Base-by-base conservation (phyloP, 1,140 invertebrate species). In the Mycetomoellerius zeteki region DNA sequence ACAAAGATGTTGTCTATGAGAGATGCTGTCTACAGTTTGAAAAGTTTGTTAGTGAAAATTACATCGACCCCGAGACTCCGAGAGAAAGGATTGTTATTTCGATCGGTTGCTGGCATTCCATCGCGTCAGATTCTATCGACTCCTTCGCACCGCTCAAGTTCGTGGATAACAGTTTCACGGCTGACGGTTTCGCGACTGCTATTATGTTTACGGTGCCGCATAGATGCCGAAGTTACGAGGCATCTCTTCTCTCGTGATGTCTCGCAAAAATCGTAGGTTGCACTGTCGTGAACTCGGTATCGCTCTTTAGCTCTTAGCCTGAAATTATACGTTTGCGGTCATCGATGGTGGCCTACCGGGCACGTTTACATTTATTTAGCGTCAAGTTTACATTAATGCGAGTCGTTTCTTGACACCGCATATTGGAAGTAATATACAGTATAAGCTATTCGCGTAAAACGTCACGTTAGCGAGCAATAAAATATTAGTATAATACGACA, bases 141-240 rank as follows among this genome's bases (percentile, higher is more conserved):
- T 87, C 86, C 43, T 58, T 80, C 75, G 21, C 62, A 47, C 64
- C 54, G n/a, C 43, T n/a, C 33, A 47, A 67, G 27, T 62, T 58
- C 52, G 58, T 81, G 86, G 27, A 67, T 84, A 76, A 86, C 67
- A 86, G 84, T 82, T 65, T 90, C 84, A 82, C 43, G 76, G 47
- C 76, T 50, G 69, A 81, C 65, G 64, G 47, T 80, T 80, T 62
- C 58, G 87, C 84, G 33, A 87, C 86, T 62, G 71, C 76, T 88
- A 91, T 92, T 88, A 92, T 77, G 86, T 90, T 93, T 89, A 60
- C 81, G 80, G 60, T 81, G 72, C 27, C 50, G 78, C 65, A 58
- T 78, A 67, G 80, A 84, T 52, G 60, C 56, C 21, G 43, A 54
- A 43, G 88, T 78, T 86, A 88, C 67, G 80, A 84, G 19, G 50